These are phyloP conservation scores for Galaxias olidus DNA, from an alignment of 2,797 vertebrate genomes.

Conservation along the genomic window DNA sequence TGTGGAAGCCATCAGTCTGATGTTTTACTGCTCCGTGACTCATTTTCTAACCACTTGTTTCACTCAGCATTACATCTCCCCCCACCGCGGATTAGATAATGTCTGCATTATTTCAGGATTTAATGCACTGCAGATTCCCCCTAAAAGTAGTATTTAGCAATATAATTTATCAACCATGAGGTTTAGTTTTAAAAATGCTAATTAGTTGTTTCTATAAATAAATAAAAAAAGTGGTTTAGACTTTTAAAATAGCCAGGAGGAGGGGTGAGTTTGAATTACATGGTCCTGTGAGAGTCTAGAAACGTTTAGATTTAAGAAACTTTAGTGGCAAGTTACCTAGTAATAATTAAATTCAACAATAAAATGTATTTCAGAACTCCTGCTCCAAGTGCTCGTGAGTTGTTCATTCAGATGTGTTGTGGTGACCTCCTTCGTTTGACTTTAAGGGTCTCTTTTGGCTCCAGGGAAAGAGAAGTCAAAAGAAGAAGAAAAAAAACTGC, in stretches of 20 bases:
- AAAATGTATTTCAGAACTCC: conserved; percentile 74
- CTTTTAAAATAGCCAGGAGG: conserved; percentile 42
- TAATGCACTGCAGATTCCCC: conserved; percentile 1
- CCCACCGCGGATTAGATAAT: conserved; percentile 50
- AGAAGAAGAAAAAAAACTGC: conserved; percentile 50
- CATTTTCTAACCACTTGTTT: conserved; percentile 37
- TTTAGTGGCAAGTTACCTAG: conserved; percentile 60
- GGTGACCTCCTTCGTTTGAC: conserved; percentile 57
- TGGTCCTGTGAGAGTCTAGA: conserved; percentile 55
- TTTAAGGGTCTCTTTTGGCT: conserved; percentile 56
- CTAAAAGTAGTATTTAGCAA: neutral
- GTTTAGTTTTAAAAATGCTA: conserved; percentile 22
- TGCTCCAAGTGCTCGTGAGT: conserved; percentile 55
- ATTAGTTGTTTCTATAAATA: conserved; percentile 28
- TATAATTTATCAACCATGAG: neutral
- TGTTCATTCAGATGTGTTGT: conserved; percentile 69
- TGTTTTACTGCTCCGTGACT: conserved; percentile 17
- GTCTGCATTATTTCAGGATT: conserved; percentile 21
- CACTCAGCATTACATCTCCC: conserved; percentile 29
- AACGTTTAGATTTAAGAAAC: conserved; percentile 52
- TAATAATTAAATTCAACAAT: conserved; percentile 68
- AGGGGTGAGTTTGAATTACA: conserved; percentile 38
- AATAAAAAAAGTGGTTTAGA: conserved; percentile 19
- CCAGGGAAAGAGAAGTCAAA: conserved; percentile 57
- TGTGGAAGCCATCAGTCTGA: too few relatives aligned